Conservation (phyloP, 1,140 invertebrate species). For the Stenopsyche tienmushanensis region DNA sequence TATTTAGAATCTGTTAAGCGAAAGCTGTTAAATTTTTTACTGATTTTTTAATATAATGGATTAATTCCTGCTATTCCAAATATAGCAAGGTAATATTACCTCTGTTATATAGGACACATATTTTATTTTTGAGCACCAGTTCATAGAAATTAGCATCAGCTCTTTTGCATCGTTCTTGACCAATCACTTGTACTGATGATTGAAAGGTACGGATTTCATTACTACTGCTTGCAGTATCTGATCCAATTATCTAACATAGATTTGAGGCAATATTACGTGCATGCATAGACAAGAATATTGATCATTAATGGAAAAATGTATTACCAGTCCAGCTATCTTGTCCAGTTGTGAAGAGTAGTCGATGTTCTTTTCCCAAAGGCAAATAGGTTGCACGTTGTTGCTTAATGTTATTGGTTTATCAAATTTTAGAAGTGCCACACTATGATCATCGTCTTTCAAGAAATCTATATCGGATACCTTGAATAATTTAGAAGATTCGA, state of each 20-base stretch:
- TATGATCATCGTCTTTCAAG: slow-evolving; percentile 12
- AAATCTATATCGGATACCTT: slow-evolving; percentile 30
- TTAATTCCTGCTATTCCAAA: too few species aligned
- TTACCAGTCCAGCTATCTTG: slow-evolving; percentile 25
- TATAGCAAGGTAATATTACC: background rate
- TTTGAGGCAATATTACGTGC: too few species aligned
- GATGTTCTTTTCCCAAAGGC: slow-evolving; percentile 30
- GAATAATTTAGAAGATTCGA: too few species aligned
- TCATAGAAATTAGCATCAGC: background rate
- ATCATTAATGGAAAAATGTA: too few species aligned
- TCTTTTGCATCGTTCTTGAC: slow-evolving; percentile 7
- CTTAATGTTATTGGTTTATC: slow-evolving; percentile 25
- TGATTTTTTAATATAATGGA: too few species aligned
- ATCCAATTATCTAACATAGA: slow-evolving; percentile 23
- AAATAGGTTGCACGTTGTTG: slow-evolving; percentile 26
- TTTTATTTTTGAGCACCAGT: background rate
- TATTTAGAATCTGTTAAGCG: too few species aligned
- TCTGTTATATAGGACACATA: slow-evolving; percentile 13
- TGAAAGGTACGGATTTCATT: slow-evolving; percentile 27
- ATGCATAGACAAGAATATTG: too few species aligned
- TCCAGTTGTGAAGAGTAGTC: slow-evolving; percentile 24
- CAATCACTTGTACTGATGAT: slow-evolving; percentile 18
- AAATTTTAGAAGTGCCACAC: slow-evolving; percentile 25
- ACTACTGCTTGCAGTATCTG: slow-evolving; percentile 15
- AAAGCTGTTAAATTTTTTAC: too few species aligned